These are phyloP conservation scores for Isichthys henryi DNA, from an alignment of 2,113 vertebrate genomes.

Conservation along the genomic window DNA sequence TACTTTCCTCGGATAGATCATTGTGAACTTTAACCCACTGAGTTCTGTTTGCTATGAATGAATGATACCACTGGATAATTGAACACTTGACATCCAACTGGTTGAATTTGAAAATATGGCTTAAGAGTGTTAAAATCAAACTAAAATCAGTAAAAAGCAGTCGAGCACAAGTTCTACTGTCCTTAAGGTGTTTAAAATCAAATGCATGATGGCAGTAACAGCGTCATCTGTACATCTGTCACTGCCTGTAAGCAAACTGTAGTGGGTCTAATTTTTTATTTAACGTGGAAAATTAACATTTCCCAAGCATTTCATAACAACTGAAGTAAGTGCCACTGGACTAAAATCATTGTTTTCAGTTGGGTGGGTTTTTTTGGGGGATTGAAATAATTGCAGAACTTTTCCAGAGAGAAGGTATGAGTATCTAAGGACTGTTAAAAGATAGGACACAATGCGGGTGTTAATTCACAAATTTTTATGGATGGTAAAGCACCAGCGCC, in stretches of 20 bases:
- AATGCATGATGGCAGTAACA: background rate
- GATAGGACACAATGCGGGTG: background rate
- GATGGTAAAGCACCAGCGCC: background rate
- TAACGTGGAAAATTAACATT: background rate
- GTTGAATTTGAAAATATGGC: background rate
- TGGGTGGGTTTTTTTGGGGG: background rate
- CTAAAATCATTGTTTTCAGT: background rate
- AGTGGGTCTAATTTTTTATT: background rate
- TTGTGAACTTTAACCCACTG: background rate
- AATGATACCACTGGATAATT: background rate
- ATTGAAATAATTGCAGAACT: background rate
- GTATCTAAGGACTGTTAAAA: background rate
- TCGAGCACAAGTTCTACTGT: background rate
- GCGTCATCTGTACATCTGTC: background rate
- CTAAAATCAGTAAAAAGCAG: background rate
- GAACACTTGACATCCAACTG: background rate
- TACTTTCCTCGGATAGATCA: background rate
- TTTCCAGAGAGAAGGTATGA: background rate
- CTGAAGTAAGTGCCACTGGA: background rate
- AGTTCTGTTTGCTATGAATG: background rate
- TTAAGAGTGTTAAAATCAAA: background rate
- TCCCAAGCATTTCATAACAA: background rate
- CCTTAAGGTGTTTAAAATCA: background rate
- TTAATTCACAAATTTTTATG: background rate
- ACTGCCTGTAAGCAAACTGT: background rate